These are phyloP conservation scores for Apantesis nais DNA, from an alignment of 2,888 invertebrate species.

Conservation along the genomic window DNA sequence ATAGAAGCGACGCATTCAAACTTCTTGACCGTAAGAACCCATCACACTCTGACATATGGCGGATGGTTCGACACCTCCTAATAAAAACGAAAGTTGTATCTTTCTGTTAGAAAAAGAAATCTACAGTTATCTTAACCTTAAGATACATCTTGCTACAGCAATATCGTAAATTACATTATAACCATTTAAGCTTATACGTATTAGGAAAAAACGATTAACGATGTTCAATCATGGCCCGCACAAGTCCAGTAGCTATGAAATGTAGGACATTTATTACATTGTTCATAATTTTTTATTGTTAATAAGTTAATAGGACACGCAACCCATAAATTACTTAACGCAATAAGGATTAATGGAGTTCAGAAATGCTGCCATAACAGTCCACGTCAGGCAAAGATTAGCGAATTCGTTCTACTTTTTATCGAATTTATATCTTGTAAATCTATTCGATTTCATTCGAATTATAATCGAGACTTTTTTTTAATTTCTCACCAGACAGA, in stretches of 20 bases:
- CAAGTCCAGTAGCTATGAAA: slow-evolving; percentile 49
- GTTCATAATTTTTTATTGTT: slow-evolving; percentile 49
- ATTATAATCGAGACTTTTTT: slow-evolving; percentile 64
- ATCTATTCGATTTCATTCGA: slow-evolving; percentile 61
- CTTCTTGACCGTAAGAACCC: slow-evolving; percentile 15
- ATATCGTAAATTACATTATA: slow-evolving; percentile 6
- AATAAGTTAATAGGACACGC: slow-evolving; percentile 51
- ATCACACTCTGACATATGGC: slow-evolving; percentile 14
- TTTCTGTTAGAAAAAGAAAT: slow-evolving; percentile 5
- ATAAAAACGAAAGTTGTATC: slow-evolving; percentile 46
- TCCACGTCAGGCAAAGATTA: slow-evolving; percentile 46
- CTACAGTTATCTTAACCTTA: not conserved
- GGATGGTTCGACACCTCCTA: slow-evolving; percentile 21
- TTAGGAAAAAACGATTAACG: slow-evolving; percentile 10
- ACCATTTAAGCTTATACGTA: slow-evolving; percentile 6
- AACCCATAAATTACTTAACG: slow-evolving; percentile 47
- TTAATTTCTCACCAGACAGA: slow-evolving; percentile 69
- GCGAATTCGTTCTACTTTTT: slow-evolving; percentile 61
- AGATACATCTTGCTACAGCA: not conserved
- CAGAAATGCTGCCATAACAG: slow-evolving; percentile 28
- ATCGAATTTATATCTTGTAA: slow-evolving; percentile 53
- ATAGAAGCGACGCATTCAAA: slow-evolving; percentile 18
- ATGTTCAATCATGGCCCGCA: slow-evolving; percentile 14
- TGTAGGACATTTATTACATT: slow-evolving; percentile 48
- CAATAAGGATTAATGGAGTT: slow-evolving; percentile 45